Percentiles rank a stretch among this genome's conserved stretches.
Conservation (phyloP, 2,797 vertebrate genomes). For the Pantherophis alleghaniensis region DNA sequence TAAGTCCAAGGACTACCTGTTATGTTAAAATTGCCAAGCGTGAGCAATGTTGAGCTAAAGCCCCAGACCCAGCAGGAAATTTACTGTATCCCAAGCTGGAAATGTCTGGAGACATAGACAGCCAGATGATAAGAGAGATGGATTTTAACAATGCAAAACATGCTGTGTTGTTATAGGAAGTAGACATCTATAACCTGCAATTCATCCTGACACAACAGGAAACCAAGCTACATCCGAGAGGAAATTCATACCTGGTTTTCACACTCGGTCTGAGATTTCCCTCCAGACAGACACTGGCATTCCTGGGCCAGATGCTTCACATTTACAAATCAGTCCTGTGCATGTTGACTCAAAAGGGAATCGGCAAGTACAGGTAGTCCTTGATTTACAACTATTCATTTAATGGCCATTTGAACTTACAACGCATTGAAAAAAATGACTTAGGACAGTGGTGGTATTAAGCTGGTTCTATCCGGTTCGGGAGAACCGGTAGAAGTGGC, state of each 20-base stretch:
- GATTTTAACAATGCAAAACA: not conserved
- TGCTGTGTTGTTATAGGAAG: not conserved
- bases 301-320: not conserved
- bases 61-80: not conserved
- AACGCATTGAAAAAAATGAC: not conserved
- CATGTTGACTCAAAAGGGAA: not conserved
- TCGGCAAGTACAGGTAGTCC: not conserved
- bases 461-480: no score
- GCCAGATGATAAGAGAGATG: not conserved
- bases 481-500: no score
- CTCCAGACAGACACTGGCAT: not conserved
- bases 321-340: not conserved
- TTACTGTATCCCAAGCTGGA: not conserved
- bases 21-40: not conserved
- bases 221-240: not conserved
- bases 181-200: not conserved
- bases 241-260: not conserved
- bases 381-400: not conserved
- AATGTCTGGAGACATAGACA: not conserved
- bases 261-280: not conserved
- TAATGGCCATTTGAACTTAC: not conserved
- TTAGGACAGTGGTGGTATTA: no score
- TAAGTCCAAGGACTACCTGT: not conserved
- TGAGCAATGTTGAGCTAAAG: not conserved
- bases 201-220: not conserved